Evolutionary conservation across 2,888 invertebrate species (phyloP).

Genomic region (Adineta ricciae): DNA sequence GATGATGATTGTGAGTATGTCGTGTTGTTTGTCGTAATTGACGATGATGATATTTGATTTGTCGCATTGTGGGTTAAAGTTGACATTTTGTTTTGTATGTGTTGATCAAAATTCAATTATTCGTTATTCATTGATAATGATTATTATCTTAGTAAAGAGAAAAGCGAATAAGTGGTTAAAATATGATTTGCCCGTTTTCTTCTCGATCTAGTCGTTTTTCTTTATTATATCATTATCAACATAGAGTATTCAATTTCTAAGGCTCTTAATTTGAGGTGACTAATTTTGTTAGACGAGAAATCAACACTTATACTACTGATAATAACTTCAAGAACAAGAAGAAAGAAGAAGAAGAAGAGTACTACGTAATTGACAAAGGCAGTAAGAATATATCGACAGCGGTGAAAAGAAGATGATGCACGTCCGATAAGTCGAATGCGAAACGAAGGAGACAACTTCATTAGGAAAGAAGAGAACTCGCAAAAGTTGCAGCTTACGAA

Average conservation of each 20-base stretch:
- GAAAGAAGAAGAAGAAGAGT: not conserved
- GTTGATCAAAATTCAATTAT: conserved; percentile 2
- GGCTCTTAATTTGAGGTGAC: conserved; percentile 20
- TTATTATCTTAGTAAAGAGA: not conserved
- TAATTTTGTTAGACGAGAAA: conserved; percentile 17
- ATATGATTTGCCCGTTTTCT: conserved; percentile 9
- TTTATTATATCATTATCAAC: not conserved
- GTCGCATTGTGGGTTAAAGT: not conserved
- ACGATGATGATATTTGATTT: not conserved
- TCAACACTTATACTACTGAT: conserved; percentile 7
- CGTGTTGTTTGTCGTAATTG: not conserved
- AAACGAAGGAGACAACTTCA: conserved; percentile 13
- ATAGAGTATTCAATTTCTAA: not conserved
- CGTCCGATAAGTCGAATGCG: not conserved
- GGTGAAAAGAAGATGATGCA: not conserved
- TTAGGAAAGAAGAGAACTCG: not conserved
- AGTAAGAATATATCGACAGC: not conserved
- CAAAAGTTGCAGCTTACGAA: not conserved
- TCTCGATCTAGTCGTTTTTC: not conserved
- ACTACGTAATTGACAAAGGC: not conserved
- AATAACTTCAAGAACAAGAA: not conserved
- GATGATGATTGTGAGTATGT: not conserved
- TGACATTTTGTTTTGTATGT: not conserved
- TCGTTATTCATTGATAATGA: conserved; percentile 7
- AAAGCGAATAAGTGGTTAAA: not conserved